phyloP scores from a whole-genome alignment of 2,888 invertebrate genomes.

The Apamea monoglypha region DNA sequence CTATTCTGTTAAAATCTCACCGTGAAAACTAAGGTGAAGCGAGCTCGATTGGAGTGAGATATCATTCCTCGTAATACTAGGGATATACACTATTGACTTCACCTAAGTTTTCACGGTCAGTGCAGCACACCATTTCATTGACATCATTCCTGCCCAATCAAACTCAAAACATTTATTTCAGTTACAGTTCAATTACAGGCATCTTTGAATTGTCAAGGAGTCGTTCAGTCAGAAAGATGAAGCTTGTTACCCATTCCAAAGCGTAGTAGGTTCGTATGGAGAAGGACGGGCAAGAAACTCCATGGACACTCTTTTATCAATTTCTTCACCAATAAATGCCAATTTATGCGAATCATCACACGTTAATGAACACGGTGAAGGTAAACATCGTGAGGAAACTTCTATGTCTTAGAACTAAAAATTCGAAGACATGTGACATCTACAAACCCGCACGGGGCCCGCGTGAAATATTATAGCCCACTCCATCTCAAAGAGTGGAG shows the following conservation, averaged over 20 bases:
- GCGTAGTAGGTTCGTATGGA: not conserved
- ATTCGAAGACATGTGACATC: not conserved
- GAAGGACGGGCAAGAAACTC: not conserved
- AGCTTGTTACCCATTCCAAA: not conserved
- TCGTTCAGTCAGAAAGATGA: not conserved
- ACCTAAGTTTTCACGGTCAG: too few species aligned
- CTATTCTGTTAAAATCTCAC: too few species aligned
- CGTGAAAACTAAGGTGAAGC: too few species aligned
- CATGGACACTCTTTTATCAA: not conserved
- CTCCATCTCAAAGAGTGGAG: not conserved
- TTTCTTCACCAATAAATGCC: not conserved
- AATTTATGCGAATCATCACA: not conserved
- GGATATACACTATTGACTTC: too few species aligned
- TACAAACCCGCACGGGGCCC: not conserved
- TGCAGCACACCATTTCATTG: not conserved
- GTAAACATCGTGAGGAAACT: not conserved
- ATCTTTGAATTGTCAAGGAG: not conserved
- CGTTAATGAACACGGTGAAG: not conserved
- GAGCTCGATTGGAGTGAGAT: too few species aligned
- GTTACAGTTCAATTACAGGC: not conserved
- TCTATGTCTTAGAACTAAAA: not conserved
- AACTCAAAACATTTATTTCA: not conserved
- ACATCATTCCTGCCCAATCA: not conserved
- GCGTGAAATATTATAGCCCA: not conserved
- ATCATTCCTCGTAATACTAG: too few species aligned